Evolutionary conservation across 2,888 invertebrate species (phyloP).

Genomic region (Nasonia oneida): DNA sequence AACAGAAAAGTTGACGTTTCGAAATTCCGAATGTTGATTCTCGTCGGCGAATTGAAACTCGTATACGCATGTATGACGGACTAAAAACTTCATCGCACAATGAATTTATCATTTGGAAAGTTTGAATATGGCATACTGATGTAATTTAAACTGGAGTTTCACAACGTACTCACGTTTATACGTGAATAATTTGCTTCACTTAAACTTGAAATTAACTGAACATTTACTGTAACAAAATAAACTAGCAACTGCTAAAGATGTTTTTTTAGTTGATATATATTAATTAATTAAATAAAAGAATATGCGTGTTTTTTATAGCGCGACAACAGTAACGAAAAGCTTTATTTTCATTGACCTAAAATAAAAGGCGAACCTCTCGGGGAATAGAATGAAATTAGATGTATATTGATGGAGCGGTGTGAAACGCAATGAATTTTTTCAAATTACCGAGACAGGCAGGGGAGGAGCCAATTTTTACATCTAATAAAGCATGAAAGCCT

Average conservation of each 20-base stretch:
- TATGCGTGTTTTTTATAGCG: neutral
- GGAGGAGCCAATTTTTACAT: neutral
- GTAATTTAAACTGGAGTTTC: neutral
- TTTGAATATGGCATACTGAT: neutral
- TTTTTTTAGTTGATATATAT: neutral
- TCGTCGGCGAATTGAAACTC: neutral
- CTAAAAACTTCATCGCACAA: neutral
- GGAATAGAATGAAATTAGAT: conserved; percentile 16
- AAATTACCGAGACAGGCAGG: neutral
- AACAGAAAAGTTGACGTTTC: neutral
- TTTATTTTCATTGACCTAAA: conserved; percentile 30
- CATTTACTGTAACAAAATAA: no score
- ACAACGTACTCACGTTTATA: no score
- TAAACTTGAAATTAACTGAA: no score
- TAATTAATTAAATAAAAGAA: neutral
- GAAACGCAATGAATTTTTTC: neutral
- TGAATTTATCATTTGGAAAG: conserved; percentile 1
- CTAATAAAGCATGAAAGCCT: neutral
- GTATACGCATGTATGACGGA: neutral
- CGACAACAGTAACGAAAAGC: neutral
- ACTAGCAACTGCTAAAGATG: no score
- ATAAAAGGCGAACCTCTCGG: conserved; percentile 22
- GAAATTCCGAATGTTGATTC: neutral
- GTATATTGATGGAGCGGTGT: neutral
- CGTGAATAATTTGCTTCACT: no score